Percentiles rank a stretch among this genome's conserved stretches.
Conservation (phyloP, 2,113 vertebrate genomes). For the Leptocoma aspasia region DNA sequence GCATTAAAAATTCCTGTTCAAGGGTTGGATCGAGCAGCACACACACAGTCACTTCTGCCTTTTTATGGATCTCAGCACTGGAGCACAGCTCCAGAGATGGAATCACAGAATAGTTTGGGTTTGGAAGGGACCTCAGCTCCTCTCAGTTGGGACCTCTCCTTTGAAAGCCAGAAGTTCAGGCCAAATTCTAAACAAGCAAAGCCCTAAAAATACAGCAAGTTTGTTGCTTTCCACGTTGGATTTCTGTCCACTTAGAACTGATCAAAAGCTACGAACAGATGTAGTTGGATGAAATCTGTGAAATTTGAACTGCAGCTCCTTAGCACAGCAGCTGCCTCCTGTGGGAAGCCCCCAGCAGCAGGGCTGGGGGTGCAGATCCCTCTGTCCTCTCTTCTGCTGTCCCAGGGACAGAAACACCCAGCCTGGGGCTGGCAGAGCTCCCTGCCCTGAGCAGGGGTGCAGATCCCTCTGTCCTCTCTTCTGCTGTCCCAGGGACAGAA, state of each 20-base stretch:
- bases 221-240: not conserved
- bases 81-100: not conserved
- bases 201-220: not conserved
- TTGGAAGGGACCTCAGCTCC: not conserved
- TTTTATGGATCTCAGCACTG: not conserved
- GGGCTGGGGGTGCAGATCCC: no score
- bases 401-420: no score
- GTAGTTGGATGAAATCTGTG: not conserved
- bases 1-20: not conserved
- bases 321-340: no score
- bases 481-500: no score
- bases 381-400: no score
- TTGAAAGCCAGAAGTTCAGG: not conserved
- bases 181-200: not conserved
- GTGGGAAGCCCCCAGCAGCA: rapidly evolving
- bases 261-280: not conserved
- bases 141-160: not conserved
- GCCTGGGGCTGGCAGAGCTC: no score
- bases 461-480: no score
- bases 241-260: not conserved
- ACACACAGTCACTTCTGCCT: not conserved
- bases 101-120: not conserved
- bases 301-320: not conserved
- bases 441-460: no score
- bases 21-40: not conserved